These are phyloP conservation scores for Melinaea menophilus DNA, from an alignment of 2,888 invertebrate species.

Conservation along the genomic window DNA sequence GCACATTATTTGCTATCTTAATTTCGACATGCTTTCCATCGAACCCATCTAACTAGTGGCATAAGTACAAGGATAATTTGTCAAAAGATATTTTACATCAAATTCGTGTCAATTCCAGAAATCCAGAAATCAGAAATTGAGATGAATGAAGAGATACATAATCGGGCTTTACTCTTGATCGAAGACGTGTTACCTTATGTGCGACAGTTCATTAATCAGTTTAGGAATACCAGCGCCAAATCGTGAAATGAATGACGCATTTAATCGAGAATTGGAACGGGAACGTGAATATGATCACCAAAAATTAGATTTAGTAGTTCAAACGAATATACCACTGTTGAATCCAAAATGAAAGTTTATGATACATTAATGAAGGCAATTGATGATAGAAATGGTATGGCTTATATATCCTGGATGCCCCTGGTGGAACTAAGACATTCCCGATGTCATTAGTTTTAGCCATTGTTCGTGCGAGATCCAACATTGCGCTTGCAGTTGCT, in stretches of 20 bases:
- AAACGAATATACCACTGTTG: conserved; percentile 11
- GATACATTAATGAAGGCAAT: conserved; percentile 34
- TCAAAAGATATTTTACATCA: conserved; percentile 40
- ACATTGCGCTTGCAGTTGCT: conserved; percentile 12
- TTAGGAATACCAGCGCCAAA: too few species aligned
- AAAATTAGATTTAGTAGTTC: background rate
- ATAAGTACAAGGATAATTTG: conserved; percentile 41
- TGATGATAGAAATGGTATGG: conserved; percentile 33
- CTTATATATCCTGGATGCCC: background rate
- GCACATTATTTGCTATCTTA: conserved; percentile 39
- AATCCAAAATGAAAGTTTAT: conserved; percentile 28
- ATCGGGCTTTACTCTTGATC: too few species aligned
- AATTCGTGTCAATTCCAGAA: conserved; percentile 35
- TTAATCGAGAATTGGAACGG: conserved; percentile 42
- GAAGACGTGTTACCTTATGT: too few species aligned
- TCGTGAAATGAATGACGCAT: conserved; percentile 35
- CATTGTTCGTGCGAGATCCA: too few species aligned
- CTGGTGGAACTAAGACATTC: background rate
- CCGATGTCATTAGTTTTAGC: background rate
- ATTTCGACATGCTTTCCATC: conserved; percentile 34
- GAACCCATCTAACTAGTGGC: conserved; percentile 25
- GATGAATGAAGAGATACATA: conserved; percentile 23
- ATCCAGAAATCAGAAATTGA: conserved; percentile 29
- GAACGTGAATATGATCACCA: conserved; percentile 36
- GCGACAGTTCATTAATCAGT: too few species aligned